Evolutionary conservation across 2,797 vertebrate species (phyloP), one percentile per base, ranked within the genome.

Genomic region (Spinibarbus caldwelli): DNA sequence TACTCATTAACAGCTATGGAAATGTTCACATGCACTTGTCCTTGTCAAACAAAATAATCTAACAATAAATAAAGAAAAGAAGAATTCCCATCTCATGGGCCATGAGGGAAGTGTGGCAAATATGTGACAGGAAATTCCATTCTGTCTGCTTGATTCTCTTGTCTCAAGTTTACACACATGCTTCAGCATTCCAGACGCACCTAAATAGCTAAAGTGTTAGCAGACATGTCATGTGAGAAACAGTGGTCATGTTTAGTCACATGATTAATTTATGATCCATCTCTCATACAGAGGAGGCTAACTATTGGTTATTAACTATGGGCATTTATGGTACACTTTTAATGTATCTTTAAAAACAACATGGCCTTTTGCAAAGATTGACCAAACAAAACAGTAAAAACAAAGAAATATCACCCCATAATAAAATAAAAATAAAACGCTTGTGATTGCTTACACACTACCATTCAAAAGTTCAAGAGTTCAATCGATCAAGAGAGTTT

Each of bases 111-210:
- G 71, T 52, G 43, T 80, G 29, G 78, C 17, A 91, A 91, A 88
- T 90, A 84, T 78, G 31, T 34, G 70, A 89, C 84, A 92, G 89
- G 90, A 93, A 92, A 93, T 90, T 85, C 83, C 90, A 90, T 31
- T 87, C 66, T 49, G 78, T 86, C 2, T 59, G 57, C n/a, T 59
- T 59, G n/a, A 59, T 26, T 59, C 57, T 62, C n/a, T 59, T 26
- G 57, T 62, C 73, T 43, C 6, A 29, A 57, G 36, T 78, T 45
- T 68, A 52, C 38, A 38, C 38, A 68, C 57, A 85, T 38, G 62
- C 38, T 43, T 68, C 9, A 54, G 82, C 26, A 83, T n/a, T 78
- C 62, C 41, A 76, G 49, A 84, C 45, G 14, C 26, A 45, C 19
- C 71, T 43, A 85, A 47, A 80, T 49, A 45, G 67, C 36, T 79